Evolutionary conservation across 1,140 invertebrate species (phyloP), one percentile per base, ranked within the genome.

Genomic region (Drosophila tropicalis): DNA sequence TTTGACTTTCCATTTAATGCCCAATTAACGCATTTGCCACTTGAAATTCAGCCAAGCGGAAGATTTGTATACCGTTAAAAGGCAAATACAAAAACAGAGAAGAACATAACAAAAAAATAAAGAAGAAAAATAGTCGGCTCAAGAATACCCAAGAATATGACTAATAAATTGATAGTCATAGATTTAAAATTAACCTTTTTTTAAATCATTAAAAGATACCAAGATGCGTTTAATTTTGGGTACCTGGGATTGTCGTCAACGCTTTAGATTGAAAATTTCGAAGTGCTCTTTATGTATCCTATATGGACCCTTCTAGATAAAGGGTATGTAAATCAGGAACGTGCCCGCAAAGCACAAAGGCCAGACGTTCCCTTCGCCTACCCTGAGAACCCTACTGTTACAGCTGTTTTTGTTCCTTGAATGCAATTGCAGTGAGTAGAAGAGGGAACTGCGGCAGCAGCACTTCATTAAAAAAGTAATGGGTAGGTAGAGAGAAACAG

Each of bases 1-100:
- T 51, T 41, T 65, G 5, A 47, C 32, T 64, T 76, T 76, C 65
- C 82, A 87, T 87, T 83, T 89, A 76, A 87, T 87, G 83, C 76
- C 79, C 83, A 89, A 87, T 87, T 87, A 89, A 87, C 83, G 83
- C 67, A 87, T 87, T 87, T 87, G 81, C 72, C 79, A 87, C 83
- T 87, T 87, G 39, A 79, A 51, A 71, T 70, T 57, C 79, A 77
- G 61, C 80, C 72, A 77, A 68, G 84, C 83, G 74, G 61, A 56
- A 76, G 70, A 82, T 82, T 79, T 81, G 74, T 86, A 72, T 81
- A 78, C 78, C 67, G 57, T 69, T 57, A 76, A 68, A 77, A 58
- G 73, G 73, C 73, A 44, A 61, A 67, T 62, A 76, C 58, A 76
- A 54, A 76, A 64, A 67, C 39, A 67, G 58, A 76, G 36, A 58